Conservation (phyloP, 2,113 vertebrate species). For the Sarotherodon lohbergeri region DNA sequence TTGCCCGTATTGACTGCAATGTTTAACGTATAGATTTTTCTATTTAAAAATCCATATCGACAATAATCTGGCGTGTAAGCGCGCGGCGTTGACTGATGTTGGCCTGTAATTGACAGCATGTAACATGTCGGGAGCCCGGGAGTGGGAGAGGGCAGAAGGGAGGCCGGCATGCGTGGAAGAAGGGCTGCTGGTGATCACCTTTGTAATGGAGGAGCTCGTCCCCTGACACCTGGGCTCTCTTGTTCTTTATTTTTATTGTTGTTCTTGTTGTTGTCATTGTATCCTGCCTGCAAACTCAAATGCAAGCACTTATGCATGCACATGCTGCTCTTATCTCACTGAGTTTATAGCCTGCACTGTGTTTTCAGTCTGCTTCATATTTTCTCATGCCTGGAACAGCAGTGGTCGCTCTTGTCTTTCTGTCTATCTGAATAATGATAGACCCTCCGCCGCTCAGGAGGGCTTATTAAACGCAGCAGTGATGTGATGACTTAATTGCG, state of each 20-base stretch:
- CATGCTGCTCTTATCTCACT: background rate
- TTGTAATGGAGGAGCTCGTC: background rate
- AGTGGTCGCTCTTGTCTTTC: constrained; percentile 19
- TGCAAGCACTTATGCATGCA: background rate
- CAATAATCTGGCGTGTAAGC: constrained; percentile 80
- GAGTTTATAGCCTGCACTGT: background rate
- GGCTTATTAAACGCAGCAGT: constrained; percentile 39
- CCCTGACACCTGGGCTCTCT: background rate
- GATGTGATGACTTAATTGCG: constrained; percentile 48
- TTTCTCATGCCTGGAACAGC: constrained; percentile 14
- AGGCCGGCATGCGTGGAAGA: constrained; percentile 3
- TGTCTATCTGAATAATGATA: constrained; percentile 18
- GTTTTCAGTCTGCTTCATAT: background rate
- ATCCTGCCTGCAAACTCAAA: background rate
- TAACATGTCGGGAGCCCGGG: constrained; percentile 46
- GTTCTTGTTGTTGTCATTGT: background rate
- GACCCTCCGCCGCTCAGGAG: background rate
- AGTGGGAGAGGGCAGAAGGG: constrained; percentile 14
- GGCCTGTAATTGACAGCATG: constrained; percentile 72
- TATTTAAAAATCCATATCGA: constrained; percentile 83
- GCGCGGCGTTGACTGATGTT: constrained; percentile 63
- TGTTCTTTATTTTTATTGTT: background rate
- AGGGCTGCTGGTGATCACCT: background rate
- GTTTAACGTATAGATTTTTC: constrained; percentile 83
- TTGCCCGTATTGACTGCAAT: constrained; percentile 75